phyloP scores from a whole-genome alignment of 2,888 invertebrate genomes.

The Camptogramma bilineatum region DNA sequence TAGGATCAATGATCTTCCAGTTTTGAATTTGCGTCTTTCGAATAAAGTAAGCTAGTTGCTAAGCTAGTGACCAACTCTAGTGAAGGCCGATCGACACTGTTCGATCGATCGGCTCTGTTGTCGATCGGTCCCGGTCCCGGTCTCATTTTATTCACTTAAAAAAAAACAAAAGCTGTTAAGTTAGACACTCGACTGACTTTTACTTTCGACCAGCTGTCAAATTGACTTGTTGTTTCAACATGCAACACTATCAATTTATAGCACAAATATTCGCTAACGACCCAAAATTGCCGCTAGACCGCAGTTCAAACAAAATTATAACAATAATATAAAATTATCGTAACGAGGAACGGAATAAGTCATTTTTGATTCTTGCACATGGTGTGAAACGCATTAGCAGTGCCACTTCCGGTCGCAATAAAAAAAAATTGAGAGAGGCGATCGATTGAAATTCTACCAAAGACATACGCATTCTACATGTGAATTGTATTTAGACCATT shows the following conservation, averaged over 20 bases:
- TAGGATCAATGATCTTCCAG: background rate
- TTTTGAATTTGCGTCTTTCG: background rate
- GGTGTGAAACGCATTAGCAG: conserved; percentile 74
- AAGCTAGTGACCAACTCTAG: too few relatives aligned
- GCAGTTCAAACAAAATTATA: conserved; percentile 70
- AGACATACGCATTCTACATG: background rate
- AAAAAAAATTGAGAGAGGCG: conserved; percentile 2
- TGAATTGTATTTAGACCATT: background rate
- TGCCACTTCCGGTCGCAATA: conserved; percentile 56
- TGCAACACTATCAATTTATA: conserved; percentile 33
- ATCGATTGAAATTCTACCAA: conserved; percentile 5
- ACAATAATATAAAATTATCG: conserved; percentile 57
- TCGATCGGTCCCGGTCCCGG: too few relatives aligned
- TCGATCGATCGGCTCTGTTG: too few relatives aligned
- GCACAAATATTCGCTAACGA: conserved; percentile 71
- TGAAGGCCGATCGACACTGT: too few relatives aligned
- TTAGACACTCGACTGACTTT: conserved; percentile 5
- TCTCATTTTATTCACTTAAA: too few relatives aligned
- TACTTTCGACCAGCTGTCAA: conserved; percentile 29
- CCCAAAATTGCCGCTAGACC: conserved; percentile 57
- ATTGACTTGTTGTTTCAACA: conserved; percentile 25
- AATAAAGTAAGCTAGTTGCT: too few relatives aligned
- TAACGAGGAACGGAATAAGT: conserved; percentile 56
- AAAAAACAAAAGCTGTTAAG: background rate
- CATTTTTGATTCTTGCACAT: conserved; percentile 69